Conservation (phyloP, 1,140 invertebrate genomes). For the Drosophila kikkawai region DNA sequence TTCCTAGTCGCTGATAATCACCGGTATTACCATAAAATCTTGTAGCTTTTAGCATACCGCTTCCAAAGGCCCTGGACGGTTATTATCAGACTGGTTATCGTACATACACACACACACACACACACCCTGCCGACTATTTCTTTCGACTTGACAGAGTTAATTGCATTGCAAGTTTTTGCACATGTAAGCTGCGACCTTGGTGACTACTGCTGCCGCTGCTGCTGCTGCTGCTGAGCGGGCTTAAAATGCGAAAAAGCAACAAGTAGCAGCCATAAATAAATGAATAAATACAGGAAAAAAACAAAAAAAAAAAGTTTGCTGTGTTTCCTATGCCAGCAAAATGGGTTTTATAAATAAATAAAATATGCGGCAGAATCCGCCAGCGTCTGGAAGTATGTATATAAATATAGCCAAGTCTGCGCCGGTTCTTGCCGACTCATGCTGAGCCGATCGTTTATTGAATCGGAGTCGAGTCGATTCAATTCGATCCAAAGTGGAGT, state of each 20-base stretch:
- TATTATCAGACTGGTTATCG: slow-evolving; percentile 46
- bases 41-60: slow-evolving; percentile 17
- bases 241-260: slow-evolving; percentile 36
- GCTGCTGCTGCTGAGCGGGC: slow-evolving; percentile 65
- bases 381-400: slow-evolving; percentile 7
- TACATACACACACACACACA: neutral
- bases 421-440: slow-evolving; percentile 56
- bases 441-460: slow-evolving; percentile 33
- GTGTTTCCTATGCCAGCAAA: slow-evolving; percentile 47
- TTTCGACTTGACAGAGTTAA: slow-evolving; percentile 38
- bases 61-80: slow-evolving; percentile 15
- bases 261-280: slow-evolving; percentile 19
- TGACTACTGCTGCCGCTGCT: slow-evolving; percentile 29
- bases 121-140: slow-evolving; percentile 7
- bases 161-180: slow-evolving; percentile 65
- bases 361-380: slow-evolving; percentile 46
- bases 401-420: slow-evolving; percentile 49
- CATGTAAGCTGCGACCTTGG: slow-evolving; percentile 64
- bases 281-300: slow-evolving; percentile 16
- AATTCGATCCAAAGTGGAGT: neutral
- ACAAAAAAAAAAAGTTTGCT: slow-evolving; percentile 17
- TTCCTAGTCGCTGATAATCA: slow-evolving; percentile 12
- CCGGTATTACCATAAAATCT: slow-evolving; percentile 32
- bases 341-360: slow-evolving; percentile 58
- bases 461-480: neutral